These are phyloP conservation scores for Eupithecia abbreviata DNA, from an alignment of 2,888 invertebrate genomes.

Conservation along the genomic window DNA sequence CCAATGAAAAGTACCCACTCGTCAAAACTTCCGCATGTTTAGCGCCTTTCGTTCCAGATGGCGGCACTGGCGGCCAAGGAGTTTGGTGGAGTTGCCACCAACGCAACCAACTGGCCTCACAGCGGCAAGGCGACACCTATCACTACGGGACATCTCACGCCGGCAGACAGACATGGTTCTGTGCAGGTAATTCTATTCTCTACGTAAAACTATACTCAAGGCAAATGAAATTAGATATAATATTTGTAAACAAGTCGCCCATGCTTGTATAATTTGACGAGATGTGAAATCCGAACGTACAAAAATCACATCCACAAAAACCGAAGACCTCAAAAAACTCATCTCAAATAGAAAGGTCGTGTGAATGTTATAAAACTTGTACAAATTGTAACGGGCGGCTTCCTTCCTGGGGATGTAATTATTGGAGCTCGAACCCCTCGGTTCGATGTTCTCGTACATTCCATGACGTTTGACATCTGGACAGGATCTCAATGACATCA, in stretches of 20 bases:
- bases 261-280: background rate
- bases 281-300: no score
- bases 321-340: conserved; percentile 34
- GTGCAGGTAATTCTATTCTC: conserved; percentile 89
- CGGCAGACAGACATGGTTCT: conserved; percentile 98
- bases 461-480: conserved; percentile 21
- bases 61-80: conserved; percentile 68
- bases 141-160: conserved; percentile 92
- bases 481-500: conserved; percentile 3
- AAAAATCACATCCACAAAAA: conserved; percentile 30
- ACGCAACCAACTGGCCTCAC: conserved; percentile 91
- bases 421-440: conserved; percentile 25
- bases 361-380: conserved; percentile 46
- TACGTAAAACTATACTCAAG: background rate
- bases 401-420: conserved; percentile 56
- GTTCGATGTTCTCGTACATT: conserved; percentile 12
- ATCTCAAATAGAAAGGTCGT: conserved; percentile 41
- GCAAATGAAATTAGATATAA: background rate
- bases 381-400: conserved; percentile 53
- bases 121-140: conserved; percentile 92
- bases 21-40: conserved; percentile 42
- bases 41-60: conserved; percentile 52
- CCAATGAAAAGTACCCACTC: conserved; percentile 14
- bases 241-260: background rate
- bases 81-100: conserved; percentile 84